Evolutionary conservation across 2,888 invertebrate species (phyloP).

Genomic region (Hypsopygia costalis): DNA sequence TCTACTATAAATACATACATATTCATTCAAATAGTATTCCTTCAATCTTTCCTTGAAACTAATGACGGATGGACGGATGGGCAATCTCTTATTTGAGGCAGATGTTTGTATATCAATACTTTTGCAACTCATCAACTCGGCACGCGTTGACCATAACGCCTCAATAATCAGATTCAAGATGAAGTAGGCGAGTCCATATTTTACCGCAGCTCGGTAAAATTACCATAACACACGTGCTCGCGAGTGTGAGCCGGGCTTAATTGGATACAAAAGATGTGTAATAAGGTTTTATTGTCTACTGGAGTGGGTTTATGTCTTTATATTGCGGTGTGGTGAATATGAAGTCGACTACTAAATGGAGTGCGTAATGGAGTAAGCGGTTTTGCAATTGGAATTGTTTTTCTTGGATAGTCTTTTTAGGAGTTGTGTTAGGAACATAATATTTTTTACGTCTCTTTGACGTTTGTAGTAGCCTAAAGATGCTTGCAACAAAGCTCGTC

Average conservation of each 20-base stretch:
- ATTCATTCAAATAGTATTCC: too few species aligned
- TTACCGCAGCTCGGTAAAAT: constrained; percentile 19
- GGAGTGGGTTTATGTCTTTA: constrained; percentile 47
- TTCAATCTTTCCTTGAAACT: too few species aligned
- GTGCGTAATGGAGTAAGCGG: background rate
- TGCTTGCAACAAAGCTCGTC: too few species aligned
- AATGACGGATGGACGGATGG: too few species aligned
- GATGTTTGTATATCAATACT: too few species aligned
- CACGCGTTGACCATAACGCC: background rate
- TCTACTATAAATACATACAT: too few species aligned
- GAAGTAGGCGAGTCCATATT: constrained; percentile 13
- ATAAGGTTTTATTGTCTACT: constrained; percentile 52
- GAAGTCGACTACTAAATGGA: background rate
- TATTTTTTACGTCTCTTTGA: too few species aligned
- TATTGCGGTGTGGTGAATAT: constrained; percentile 12
- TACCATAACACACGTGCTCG: constrained; percentile 27
- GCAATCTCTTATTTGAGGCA: too few species aligned
- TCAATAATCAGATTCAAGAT: constrained; percentile 17
- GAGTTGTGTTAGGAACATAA: too few species aligned
- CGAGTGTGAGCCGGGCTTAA: constrained; percentile 41
- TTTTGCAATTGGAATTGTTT: too few species aligned
- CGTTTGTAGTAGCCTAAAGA: too few species aligned
- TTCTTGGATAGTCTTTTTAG: too few species aligned
- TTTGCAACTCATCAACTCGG: background rate
- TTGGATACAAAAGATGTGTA: constrained; percentile 60